Base-by-base conservation (phyloP, 2,113 vertebrate genomes). In the Larimichthys polyactis region DNA sequence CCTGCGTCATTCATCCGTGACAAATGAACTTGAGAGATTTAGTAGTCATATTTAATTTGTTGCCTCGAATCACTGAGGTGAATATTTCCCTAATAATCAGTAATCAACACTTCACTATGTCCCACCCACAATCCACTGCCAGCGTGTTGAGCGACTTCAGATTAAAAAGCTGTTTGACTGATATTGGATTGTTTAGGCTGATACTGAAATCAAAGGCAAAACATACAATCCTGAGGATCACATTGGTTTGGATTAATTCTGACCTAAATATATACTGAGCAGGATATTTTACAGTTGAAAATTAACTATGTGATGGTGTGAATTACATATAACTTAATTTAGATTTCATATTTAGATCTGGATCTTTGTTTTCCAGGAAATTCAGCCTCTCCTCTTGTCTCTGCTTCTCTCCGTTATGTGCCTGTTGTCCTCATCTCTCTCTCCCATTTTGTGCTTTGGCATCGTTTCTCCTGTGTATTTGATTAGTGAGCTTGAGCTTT, bases 1-100 rank as follows among this genome's bases (percentile, higher is more conserved):
- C 40, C 77, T 16, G 24, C 22, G 17, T 78, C 73, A 64, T 43
- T 83, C 75, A 81, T 72, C 59, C 71, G 75, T 77, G 73, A 81
- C 71, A 82, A 86, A 90, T 78, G 57, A 89, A 76, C 85, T 60
- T 20, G 0, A 36, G 71, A 72, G 75, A 60, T 43, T 72, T 46
- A 24, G 14, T 0, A 29, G 43, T 58, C 29, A 51, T 51, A 44
- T 78, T 82, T 63, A 36, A 75, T 79, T 71, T 75, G 59, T 57
- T 62, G 43, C 72, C 67, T 73, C 8, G 9, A 63, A 78, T 81
- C 59, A 7, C 0, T 71, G 51, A 83, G 57, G 82, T 87, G 65
- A 86, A 77, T 62, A 68, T 40, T 83, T 69, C 51, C 63, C 52
- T 11, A 48, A 64, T 7, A 40, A 57, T 70, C 65, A 44, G 69